Base-by-base conservation (phyloP, 2,888 invertebrate genomes). In the Julus scandinavius region DNA sequence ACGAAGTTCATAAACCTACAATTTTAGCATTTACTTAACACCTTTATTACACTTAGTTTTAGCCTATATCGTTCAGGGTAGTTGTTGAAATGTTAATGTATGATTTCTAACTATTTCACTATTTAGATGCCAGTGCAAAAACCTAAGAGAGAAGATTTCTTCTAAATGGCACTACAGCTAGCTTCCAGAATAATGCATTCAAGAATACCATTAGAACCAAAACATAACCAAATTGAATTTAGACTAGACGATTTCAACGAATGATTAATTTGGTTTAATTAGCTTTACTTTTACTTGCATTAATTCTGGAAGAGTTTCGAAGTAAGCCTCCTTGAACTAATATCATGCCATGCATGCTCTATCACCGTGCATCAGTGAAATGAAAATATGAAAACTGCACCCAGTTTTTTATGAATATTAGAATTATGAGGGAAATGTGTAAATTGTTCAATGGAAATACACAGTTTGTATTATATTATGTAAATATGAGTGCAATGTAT, bases 111-210 rank as follows among this genome's bases (percentile, higher is more conserved):
- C 72, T 38, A 80, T 80, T 9, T 80, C 38, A 40, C 38, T 80
- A 80, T 29, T 29, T 80, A 38, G 80, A 13, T 40, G 20, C n/a
- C 63, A 80, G 29, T 80, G 20, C 63, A 72, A 72, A 50, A 72
- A 72, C 20, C 63, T 72, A 72, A 20, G 63, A 72, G 63, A 72
- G 63, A 6, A 72, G 20, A 20, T 63, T 63, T 72, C 63, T 6
- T 9, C n/a, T 80, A 80, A 7, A 4, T 13, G 38, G 13, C 5
- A 0, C 15, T 72, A 72, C 80, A 13, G 15, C 80, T 13, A 38
- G 38, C 80, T 80, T 80, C 80, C 80, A 80, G 80, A 80, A 80
- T 40, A 80, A 80, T 80, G 80, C 80, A 38, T 5, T 45, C 45
- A 45, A 45, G 5, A 45, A 7, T 45, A 29, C 29, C 29, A 29